Percentiles rank a stretch among this genome's conserved stretches.
Conservation (phyloP, 2,113 vertebrate species). For the Macaca fascicularis region DNA sequence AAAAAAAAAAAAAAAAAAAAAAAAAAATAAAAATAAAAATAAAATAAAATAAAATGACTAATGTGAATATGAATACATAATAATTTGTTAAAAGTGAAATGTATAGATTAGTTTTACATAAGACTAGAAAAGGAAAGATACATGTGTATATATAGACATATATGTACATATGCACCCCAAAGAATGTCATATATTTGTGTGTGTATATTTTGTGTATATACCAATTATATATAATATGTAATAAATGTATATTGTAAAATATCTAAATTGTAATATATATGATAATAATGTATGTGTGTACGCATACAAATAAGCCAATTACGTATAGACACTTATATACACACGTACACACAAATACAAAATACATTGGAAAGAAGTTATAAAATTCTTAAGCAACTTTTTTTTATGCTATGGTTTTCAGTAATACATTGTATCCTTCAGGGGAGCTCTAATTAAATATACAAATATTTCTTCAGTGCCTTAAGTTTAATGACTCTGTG, state of each 20-base stretch:
- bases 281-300: not conserved
- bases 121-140: not conserved
- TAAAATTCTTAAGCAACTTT: not conserved
- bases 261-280: not conserved
- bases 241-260: not conserved
- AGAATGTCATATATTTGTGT: not conserved
- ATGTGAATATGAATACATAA: not conserved
- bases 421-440: not conserved
- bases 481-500: not conserved
- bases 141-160: not conserved
- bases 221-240: not conserved
- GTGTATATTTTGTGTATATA: not conserved
- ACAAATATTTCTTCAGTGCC: not conserved
- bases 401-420: constrained; percentile 15
- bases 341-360: not conserved
- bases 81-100: constrained; percentile 13
- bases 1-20: too few relatives aligned
- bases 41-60: constrained; percentile 18
- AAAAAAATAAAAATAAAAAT: too few relatives aligned
- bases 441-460: constrained; percentile 16
- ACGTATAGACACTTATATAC: not conserved
- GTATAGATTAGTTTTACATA: not conserved
- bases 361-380: not conserved
- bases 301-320: not conserved
- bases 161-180: not conserved